Conservation (phyloP, 2,797 vertebrate species). For the Lophius americanus region DNA sequence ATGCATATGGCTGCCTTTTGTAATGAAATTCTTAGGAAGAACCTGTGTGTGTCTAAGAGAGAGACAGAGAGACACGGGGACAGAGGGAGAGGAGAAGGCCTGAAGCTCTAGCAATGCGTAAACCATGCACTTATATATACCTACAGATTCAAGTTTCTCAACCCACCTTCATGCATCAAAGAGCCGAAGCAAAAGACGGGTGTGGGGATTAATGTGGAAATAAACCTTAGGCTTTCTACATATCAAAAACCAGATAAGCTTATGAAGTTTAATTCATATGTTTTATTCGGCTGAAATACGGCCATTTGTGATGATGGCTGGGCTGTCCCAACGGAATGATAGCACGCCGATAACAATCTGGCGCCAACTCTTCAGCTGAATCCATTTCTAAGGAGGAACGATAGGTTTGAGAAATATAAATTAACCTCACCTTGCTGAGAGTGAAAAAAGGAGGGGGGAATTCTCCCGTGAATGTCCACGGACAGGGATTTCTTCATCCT, state of each 20-base stretch:
- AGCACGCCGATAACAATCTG: constrained; percentile 77
- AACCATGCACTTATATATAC: constrained; percentile 81
- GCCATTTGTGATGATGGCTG: constrained; percentile 83
- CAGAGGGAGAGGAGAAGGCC: constrained; percentile 67
- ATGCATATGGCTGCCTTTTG: constrained; percentile 84
- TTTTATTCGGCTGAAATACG: constrained; percentile 83
- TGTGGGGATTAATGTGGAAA: constrained; percentile 85
- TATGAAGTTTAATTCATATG: constrained; percentile 88
- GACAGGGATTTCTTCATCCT: constrained; percentile 81
- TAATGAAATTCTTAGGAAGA: constrained; percentile 85
- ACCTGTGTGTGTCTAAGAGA: constrained; percentile 62
- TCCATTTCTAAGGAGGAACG: constrained; percentile 81
- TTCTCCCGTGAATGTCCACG: constrained; percentile 75
- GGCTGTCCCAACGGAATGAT: constrained; percentile 79
- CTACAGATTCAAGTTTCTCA: constrained; percentile 80
- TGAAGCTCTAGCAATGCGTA: constrained; percentile 79
- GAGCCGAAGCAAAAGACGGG: constrained; percentile 78
- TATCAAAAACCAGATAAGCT: constrained; percentile 87
- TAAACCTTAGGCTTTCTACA: constrained; percentile 86
- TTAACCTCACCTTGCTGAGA: constrained; percentile 76
- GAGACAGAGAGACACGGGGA: constrained; percentile 48
- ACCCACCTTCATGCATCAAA: constrained; percentile 84
- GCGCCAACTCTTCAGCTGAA: constrained; percentile 79
- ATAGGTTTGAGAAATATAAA: constrained; percentile 82
- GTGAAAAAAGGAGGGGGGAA: constrained; percentile 61